These are phyloP conservation scores for Capromys pilorides DNA, from an alignment of 2,797 vertebrate genomes.

Conservation along the genomic window DNA sequence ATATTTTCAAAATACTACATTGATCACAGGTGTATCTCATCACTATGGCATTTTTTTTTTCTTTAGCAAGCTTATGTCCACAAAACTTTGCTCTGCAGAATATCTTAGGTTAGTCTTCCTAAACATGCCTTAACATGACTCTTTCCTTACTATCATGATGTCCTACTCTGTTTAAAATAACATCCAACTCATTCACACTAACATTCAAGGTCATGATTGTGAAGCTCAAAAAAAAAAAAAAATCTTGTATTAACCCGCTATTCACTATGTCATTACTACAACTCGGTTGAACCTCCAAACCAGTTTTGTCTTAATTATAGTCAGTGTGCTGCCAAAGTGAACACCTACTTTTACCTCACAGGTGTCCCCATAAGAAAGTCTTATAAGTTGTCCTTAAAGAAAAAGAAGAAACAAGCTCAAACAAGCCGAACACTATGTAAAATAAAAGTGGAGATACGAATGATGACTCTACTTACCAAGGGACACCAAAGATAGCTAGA, in stretches of 20 bases:
- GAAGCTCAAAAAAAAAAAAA: neutral
- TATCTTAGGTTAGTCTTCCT: neutral
- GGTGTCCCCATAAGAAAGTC: neutral
- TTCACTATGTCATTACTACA: neutral
- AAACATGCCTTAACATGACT: neutral
- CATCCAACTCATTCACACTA: neutral
- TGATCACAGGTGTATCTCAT: neutral
- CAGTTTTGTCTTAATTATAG: neutral
- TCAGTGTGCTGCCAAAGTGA: neutral
- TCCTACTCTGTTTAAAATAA: neutral
- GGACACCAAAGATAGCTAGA: neutral
- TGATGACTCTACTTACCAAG: neutral
- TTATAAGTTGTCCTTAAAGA: neutral
- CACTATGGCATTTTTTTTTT: neutral
- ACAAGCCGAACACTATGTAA: neutral
- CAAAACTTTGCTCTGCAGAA: neutral
- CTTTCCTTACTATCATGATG: neutral
- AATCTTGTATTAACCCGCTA: neutral
- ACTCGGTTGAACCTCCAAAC: neutral
- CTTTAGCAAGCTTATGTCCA: neutral
- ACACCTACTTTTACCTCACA: neutral
- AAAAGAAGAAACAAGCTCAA: neutral
- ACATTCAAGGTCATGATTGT: neutral
- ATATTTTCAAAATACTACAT: constrained; percentile 4
- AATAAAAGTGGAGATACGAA: neutral